A percentile compares a stretch with the other conserved stretches of the same genome.
phyloP scores from a whole-genome alignment of 2,113 vertebrate species.

The Pituophis catenifer region DNA sequence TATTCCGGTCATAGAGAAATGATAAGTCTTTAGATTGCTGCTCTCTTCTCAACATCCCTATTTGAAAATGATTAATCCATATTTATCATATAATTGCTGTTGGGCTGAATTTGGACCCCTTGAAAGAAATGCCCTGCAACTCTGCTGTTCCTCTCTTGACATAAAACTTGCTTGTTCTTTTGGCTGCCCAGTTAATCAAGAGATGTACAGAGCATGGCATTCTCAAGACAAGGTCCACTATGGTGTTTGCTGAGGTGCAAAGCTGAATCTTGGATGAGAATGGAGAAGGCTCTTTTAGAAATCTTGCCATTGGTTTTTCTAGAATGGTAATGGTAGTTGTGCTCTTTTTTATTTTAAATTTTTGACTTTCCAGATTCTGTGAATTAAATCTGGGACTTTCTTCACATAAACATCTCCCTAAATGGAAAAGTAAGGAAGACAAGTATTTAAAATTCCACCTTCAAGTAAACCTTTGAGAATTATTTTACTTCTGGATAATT shows the following conservation, averaged over 20 bases:
- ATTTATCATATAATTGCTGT: background rate
- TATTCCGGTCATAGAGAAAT: background rate
- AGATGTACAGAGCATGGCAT: background rate
- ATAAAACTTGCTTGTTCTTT: background rate
- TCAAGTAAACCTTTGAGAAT: background rate
- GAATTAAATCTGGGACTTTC: background rate
- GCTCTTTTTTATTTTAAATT: background rate
- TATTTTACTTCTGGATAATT: background rate
- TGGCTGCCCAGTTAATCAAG: background rate
- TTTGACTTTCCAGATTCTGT: background rate
- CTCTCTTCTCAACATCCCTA: background rate
- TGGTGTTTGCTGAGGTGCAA: background rate
- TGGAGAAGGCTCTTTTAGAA: background rate
- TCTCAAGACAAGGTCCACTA: background rate
- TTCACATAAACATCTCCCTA: background rate
- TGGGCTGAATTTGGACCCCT: fast-evolving
- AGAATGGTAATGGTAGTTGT: background rate
- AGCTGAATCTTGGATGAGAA: background rate
- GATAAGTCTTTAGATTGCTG: background rate
- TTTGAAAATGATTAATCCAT: background rate
- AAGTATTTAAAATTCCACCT: background rate
- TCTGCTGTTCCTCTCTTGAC: background rate
- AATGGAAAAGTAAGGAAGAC: background rate
- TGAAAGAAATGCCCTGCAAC: background rate
- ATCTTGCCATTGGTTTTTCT: background rate